Base-by-base conservation (phyloP, 2,888 invertebrate species). In the Netelia virgata region DNA sequence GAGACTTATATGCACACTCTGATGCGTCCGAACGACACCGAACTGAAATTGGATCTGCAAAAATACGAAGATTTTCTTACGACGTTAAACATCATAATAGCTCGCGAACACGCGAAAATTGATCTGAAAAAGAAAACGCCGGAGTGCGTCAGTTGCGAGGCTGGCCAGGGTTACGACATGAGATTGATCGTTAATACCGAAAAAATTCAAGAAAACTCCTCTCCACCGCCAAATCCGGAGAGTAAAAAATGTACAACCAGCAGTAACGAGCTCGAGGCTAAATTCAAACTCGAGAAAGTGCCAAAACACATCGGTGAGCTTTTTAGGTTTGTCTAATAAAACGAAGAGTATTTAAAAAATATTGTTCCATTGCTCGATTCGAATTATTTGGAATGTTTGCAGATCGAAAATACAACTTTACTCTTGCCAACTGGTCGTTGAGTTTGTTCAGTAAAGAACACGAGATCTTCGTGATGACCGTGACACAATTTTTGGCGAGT, bases 401-500 rank as follows among this genome's bases (percentile, higher is more conserved):
- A 96, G 97, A 97, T 89, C 97, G 97, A 91, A 97, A 97, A 93
- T 94, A 97, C 82, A 97, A 96, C 92, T 94, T 97, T 86, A 96
- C 97, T 0, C 92, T 97, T 72, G 96, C 96, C 16, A 97, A 97
- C 91, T 96, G 96, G 87, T 96, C 96, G 1, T 84, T 97, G 77
- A 96, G 96, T 11, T 93, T 97, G 70, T 94, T 96, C 88, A 96
- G 96, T 90, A 95, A 96, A 83, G 95, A 95, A 79, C 96, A 95
- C 87, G 97, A 97, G 93, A 95, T 97, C 11, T 91, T 97, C 82
- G 96, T 97, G 20, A 92, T 96, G 86, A 96, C 96, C 0, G 91
- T 97, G 83, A 96, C 97, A 0, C 97, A 97, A 93, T 95, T 97
- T 88, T 94, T 96, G 18, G 95, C 95, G 0, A 96, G 96, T 3